phyloP scores from a whole-genome alignment of 2,888 invertebrate species.

The Caenorhabditis sp. region DNA sequence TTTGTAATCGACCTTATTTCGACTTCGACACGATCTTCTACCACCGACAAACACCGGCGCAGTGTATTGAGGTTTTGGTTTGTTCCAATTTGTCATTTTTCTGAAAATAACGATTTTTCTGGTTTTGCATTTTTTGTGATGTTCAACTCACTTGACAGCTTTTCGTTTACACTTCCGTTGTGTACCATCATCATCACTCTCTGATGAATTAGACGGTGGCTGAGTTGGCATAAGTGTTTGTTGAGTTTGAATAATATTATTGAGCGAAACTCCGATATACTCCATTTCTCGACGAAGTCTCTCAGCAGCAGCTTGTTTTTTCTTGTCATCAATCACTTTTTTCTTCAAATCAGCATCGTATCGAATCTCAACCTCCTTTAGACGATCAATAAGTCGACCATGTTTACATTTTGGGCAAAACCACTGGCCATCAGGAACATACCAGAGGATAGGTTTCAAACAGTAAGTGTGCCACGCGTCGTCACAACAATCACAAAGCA shows the following conservation, averaged over 20 bases:
- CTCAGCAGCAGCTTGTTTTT: slow-evolving; percentile 71
- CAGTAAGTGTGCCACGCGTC: slow-evolving; percentile 96
- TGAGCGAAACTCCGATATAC: slow-evolving; percentile 75
- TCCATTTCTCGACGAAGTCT: slow-evolving; percentile 75
- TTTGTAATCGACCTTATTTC: slow-evolving; percentile 8
- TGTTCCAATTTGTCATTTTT: slow-evolving; percentile 5
- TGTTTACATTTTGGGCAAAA: slow-evolving; percentile 97
- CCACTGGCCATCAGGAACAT: slow-evolving; percentile 97
- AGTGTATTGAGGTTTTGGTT: background rate
- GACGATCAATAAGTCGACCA: slow-evolving; percentile 79
- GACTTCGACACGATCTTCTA: background rate
- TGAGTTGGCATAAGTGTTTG: background rate
- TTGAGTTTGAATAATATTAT: slow-evolving; percentile 36
- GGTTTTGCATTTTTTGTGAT: too few relatives aligned
- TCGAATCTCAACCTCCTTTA: slow-evolving; percentile 77
- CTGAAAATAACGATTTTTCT: background rate
- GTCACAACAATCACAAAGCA: slow-evolving; percentile 93
- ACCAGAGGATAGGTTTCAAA: slow-evolving; percentile 86
- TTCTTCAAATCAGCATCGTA: slow-evolving; percentile 72
- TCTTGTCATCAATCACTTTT: slow-evolving; percentile 80
- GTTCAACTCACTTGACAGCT: slow-evolving; percentile 47
- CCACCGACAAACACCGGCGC: background rate
- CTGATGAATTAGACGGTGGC: slow-evolving; percentile 6
- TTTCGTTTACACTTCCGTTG: slow-evolving; percentile 58
- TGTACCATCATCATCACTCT: slow-evolving; percentile 47